Base-by-base conservation (phyloP, 2,113 vertebrate species). In the Colaptes auratus region DNA sequence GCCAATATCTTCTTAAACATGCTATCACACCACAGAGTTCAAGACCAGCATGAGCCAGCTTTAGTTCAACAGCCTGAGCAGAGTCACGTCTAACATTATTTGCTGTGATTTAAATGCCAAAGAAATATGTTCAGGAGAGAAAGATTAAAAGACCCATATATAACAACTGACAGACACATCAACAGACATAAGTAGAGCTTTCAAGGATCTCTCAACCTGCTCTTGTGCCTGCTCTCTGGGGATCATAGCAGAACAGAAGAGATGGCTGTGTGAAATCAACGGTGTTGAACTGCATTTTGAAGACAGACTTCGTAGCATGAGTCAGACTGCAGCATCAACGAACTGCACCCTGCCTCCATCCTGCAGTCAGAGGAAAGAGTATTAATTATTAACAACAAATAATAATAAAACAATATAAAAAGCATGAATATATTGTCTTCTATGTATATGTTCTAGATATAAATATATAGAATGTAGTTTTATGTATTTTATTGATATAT, bases 11-110 rank as follows among this genome's bases (percentile, higher is more conserved):
- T 82, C 55, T 63, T 88, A 55, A 66, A 36, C 3, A 1, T 31
- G 15, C 1, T n/a, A 15, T 19, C 19, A 20, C 10, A 17, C 1
- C 11, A 17, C 1, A 0, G 35, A 58, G 3, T 35, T 11, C n/a
- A 72, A 72, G 12, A 10, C 3, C 18, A 20, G 12, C 56, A 65
- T 55, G 31, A 91, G 39, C 23, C 42, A 67, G 14, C 42, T 31
- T 33, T 6, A 30, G 36, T 53, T 61, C 64, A 65, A 25, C 27
- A 70, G 15, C 50, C 25, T 66, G 15, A 39, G 39, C 18, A 58
- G 59, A 60, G 14, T 61, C 12, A 13, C 15, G 9, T 50, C 88
- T 72, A 75, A 76, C 2, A 6, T 61, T 48, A 30, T 75, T 82
- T 88, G n/a, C n/a, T 30, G 19, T 44, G 3, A 58, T 58, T 58